phyloP scores from a whole-genome alignment of 2,888 invertebrate species.

The Fabriciana adippe region DNA sequence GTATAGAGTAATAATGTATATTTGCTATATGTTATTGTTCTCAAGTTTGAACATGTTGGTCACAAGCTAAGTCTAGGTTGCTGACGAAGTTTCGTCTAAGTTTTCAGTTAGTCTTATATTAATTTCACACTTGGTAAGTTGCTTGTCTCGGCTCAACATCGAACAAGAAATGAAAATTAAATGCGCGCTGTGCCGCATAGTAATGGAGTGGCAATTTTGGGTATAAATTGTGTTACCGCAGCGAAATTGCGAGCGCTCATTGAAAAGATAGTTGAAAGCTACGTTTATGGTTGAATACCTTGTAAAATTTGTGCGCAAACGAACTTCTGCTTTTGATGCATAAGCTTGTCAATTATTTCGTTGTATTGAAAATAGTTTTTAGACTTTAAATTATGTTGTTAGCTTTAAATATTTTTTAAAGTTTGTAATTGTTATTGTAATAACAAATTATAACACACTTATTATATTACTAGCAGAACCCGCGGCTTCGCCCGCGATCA shows the following conservation, averaged over 20 bases:
- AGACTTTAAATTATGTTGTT: neutral
- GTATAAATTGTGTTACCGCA: slow-evolving; percentile 42
- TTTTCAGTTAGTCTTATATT: slow-evolving; percentile 44
- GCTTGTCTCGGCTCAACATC: slow-evolving; percentile 38
- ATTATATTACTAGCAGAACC: too few relatives aligned
- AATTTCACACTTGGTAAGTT: slow-evolving; percentile 49
- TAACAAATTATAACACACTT: too few relatives aligned
- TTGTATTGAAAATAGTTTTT: neutral
- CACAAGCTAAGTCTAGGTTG: neutral
- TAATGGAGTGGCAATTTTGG: slow-evolving; percentile 44
- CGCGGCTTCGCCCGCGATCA: too few relatives aligned
- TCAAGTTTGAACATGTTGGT: slow-evolving; percentile 2
- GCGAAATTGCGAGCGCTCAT: slow-evolving; percentile 37
- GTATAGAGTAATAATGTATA: neutral
- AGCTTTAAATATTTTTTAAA: too few relatives aligned
- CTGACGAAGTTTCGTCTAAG: slow-evolving; percentile 25
- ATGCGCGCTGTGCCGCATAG: slow-evolving; percentile 39
- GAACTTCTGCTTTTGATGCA: neutral
- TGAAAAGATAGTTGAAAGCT: slow-evolving; percentile 37
- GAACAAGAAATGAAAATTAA: slow-evolving; percentile 45
- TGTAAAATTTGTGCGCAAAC: slow-evolving; percentile 24
- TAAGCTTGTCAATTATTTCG: neutral
- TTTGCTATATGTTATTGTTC: neutral
- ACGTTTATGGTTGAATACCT: slow-evolving; percentile 32
- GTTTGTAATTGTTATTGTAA: too few relatives aligned